Base-by-base conservation (phyloP, 2,113 vertebrate species). In the Tetrao urogallus region DNA sequence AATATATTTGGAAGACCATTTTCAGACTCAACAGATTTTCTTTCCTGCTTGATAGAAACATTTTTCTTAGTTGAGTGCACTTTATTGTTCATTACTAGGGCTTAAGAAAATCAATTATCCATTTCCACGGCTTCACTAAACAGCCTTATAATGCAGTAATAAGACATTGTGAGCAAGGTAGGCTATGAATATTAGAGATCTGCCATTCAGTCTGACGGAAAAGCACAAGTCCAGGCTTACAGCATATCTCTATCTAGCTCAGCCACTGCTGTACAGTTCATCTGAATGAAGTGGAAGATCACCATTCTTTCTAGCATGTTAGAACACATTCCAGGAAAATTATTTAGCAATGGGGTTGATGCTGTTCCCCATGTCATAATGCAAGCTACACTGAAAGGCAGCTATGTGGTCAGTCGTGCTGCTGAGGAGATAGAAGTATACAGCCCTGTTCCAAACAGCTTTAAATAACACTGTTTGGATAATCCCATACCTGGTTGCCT, bases 391-490 rank as follows among this genome's bases (percentile, higher is more conserved):
- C 40, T 36, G 42, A 16, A 73, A 32, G 30, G 30, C 32, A 45
- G 32, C 11, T 56, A 6, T 21, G 21, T 42, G 42, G 47, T 40
- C 36, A 24, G 2, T 21, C 13, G 27, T 18, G 34, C 17, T 32
- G 32, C 32, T 71, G 69, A 56, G 24, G 15, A 73, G 63, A 56
- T 45, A 14, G 0, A 11, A 0, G 0, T 30, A 17, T 14, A 10
- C 3, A 50, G 73, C 9, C 34, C 30, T 11, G 5, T 21, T 34
- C 34, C 27, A 30, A 22, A 8, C 3, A 56, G 40, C 57, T 54
- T 3, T 6, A 54, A 32, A 20, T 40, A 8, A 4, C 1, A 5
- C 5, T 10, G 11, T 47, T 48, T 34, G 66, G 50, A 9, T 11
- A 21, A 10, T 2, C 19, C 16, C 2, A 4, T 11, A 2, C 2